Percentiles rank a stretch among this genome's conserved stretches.
phyloP scores from a whole-genome alignment of 2,888 invertebrate genomes.

The Andrena marginata region DNA sequence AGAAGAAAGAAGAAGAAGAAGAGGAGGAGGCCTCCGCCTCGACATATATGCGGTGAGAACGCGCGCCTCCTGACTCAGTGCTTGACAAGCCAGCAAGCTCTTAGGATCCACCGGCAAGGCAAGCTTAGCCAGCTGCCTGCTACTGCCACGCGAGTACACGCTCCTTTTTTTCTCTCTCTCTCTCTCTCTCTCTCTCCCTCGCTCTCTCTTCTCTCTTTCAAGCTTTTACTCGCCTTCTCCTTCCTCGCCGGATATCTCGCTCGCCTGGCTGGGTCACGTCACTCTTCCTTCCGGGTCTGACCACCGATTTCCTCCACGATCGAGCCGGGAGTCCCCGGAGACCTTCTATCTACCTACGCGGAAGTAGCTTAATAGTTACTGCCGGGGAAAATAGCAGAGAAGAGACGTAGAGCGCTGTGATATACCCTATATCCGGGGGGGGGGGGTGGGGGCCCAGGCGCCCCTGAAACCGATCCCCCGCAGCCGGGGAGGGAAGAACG shows the following conservation, averaged over 20 bases:
- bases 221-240: slow-evolving; percentile 9
- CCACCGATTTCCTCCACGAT: background rate
- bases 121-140: slow-evolving; percentile 56
- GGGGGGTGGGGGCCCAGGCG: background rate
- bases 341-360: background rate
- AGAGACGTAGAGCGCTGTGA: background rate
- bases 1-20: slow-evolving; percentile 71
- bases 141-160: slow-evolving; percentile 61
- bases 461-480: background rate
- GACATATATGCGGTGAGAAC: slow-evolving; percentile 84
- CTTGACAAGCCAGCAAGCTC: slow-evolving; percentile 84
- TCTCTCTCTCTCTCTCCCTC: background rate
- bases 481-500: background rate
- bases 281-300: background rate
- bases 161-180: slow-evolving; percentile 40
- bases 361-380: background rate
- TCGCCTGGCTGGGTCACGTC: background rate
- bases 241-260: slow-evolving; percentile 22
- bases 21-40: slow-evolving; percentile 80
- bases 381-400: background rate
- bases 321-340: background rate
- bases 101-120: slow-evolving; percentile 79
- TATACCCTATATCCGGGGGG: background rate
- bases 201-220: slow-evolving; percentile 12
- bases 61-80: slow-evolving; percentile 84